Evolutionary conservation across 1,140 invertebrate genomes (phyloP), one percentile per base, ranked within the genome.

Genomic region (Spodoptera frugiperda): DNA sequence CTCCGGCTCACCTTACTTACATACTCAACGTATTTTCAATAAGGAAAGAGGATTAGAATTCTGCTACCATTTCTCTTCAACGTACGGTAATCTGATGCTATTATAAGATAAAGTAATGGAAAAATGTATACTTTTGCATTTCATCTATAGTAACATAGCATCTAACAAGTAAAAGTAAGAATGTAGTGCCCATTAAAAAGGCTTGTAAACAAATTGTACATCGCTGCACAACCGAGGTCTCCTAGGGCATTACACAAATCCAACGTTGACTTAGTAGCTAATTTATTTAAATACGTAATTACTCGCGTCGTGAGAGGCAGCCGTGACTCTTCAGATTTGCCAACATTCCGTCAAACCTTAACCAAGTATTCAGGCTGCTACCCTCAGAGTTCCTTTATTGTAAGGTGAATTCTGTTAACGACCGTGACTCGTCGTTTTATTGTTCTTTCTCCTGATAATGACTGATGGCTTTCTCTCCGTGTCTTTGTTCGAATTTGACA

Each of bases 401-500:
- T 87, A 78, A 84, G 80, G 85, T 84, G 84, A 86, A 87, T 85
- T 87, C 83, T 78, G 87, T 82, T 89, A 91, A 92, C 91, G 89
- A 90, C 82, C 83, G 81, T 93, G 92, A 93, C 86, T 90, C 75
- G 90, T 80, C 65, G 77, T 84, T 91, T 88, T 85, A 91, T 93
- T 92, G 90, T 92, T 91, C 89, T 85, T 83, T 79, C 80, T 76
- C 78, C 81, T 86, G 89, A 85, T 91, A 91, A 91, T 93, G 90
- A 91, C 84, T 88, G 90, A 92, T 91, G 89, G 86, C 86, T 91
- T 89, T 89, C 87, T 86, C 84, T 65, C 76, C 85, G 81, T 89
- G 89, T 92, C 91, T 93, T 93, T 92, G 91, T 93, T 89, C 84
- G 81, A 78, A 79, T 83, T 84, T 87, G 88, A 89, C 87, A 87